A percentile compares a stretch with the other conserved stretches of the same genome.
Evolutionary conservation across 1,140 invertebrate genomes (phyloP).

Genomic region (Centruroides vittatus): DNA sequence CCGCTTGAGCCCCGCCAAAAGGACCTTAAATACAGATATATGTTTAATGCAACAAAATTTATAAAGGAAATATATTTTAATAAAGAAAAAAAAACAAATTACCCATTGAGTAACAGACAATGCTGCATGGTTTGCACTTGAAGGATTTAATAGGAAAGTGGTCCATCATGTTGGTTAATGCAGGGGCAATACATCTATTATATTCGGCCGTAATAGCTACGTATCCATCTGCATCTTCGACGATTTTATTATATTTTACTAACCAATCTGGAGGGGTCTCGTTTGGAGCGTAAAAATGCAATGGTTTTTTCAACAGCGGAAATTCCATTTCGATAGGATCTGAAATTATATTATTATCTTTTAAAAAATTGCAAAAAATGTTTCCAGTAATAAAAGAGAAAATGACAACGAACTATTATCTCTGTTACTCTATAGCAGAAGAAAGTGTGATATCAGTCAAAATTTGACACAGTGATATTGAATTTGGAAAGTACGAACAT

Average conservation of each 20-base stretch:
- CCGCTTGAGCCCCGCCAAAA: conserved; percentile 33
- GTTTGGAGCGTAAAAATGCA: conserved; percentile 28
- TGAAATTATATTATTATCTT: conserved; percentile 12
- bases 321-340: conserved; percentile 29
- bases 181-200: conserved; percentile 32
- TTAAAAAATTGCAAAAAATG: background rate
- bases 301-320: conserved; percentile 23
- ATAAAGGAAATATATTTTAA: background rate
- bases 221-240: conserved; percentile 31
- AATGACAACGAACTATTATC: no score
- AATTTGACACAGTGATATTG: no score
- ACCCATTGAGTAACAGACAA: conserved; percentile 35
- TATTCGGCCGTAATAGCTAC: conserved; percentile 35
- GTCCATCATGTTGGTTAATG: conserved; percentile 32
- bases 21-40: conserved; percentile 23
- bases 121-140: conserved; percentile 31
- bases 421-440: no score
- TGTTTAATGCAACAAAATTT: conserved; percentile 2
- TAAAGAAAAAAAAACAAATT: conserved; percentile 5
- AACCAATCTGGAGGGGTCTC: conserved; percentile 27
- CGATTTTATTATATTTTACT: conserved; percentile 24
- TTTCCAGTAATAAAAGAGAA: no score
- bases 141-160: conserved; percentile 31
- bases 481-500: no score
- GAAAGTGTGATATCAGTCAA: no score